Conservation (phyloP, 1,140 invertebrate genomes). For the Musca vetustissima region DNA sequence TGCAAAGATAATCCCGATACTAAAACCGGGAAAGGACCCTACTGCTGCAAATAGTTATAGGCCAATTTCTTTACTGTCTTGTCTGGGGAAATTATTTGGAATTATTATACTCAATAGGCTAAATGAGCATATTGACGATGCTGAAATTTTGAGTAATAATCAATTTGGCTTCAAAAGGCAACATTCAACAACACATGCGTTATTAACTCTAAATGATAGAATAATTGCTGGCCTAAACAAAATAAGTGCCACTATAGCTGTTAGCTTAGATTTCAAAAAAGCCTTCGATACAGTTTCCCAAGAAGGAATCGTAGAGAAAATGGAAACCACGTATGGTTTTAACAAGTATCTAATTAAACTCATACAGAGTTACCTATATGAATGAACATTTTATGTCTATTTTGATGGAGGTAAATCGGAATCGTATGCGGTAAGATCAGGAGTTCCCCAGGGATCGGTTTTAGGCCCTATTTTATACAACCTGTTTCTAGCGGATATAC, state of each 20-base stretch:
- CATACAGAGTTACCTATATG: too few relatives aligned
- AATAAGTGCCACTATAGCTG: neutral
- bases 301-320: neutral
- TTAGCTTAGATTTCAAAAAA: neutral
- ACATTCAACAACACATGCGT: neutral
- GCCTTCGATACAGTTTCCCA: neutral
- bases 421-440: neutral
- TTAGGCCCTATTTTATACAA: constrained; percentile 4
- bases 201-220: neutral
- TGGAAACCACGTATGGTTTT: too few relatives aligned
- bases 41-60: too few relatives aligned
- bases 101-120: neutral
- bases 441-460: neutral
- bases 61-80: neutral
- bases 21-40: neutral
- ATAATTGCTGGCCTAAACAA: neutral
- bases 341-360: too few relatives aligned
- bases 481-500: neutral
- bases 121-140: neutral
- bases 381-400: too few relatives aligned
- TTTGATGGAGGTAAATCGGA: too few relatives aligned
- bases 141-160: neutral
- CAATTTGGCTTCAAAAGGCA: neutral
- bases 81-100: neutral
- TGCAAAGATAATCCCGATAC: neutral